Base-by-base conservation (phyloP, 2,888 invertebrate genomes). In the Eugnorisma glareosa region DNA sequence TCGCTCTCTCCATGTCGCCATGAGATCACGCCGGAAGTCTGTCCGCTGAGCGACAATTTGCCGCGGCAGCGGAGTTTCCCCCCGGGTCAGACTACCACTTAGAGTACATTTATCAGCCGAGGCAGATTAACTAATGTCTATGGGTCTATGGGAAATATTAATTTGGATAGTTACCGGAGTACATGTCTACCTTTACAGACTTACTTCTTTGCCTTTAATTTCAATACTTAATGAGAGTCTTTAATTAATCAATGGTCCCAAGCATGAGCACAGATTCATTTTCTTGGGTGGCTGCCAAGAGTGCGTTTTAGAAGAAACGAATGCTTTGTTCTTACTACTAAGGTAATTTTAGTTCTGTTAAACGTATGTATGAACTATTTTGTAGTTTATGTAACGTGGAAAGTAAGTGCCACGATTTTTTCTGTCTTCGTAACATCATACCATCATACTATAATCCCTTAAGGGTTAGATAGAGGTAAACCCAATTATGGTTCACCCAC, bases 211-310 rank as follows among this genome's bases (percentile, higher is more conserved):
- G 7, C 21, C 48, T 8, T 8, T 2, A 51, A 3, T 51, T 43
- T 18, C 8, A 51, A 51, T n/a, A 79, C 70, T 79, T 70, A 84
- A 84, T 70, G 31, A 79, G 59, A 21, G 43, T 37, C 35, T 67
- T 63, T 79, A 69, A 79, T 78, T 48, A 81, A 35, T 57, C 40
- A 54, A 48, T 61, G 35, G 73, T 18, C 37, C 18, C 63, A 15
- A 31, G 54, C 80, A 67, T n/a, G 37, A 37, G 79, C 31, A 37
- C 57, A 37, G 79, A 69, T 78, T 66, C 40, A 57, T 43, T 48
- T 18, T 18, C 59, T 31, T 66, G 66, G 59, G 69, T 66, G 28
- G 21, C 40, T 81, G 74, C 68, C 66, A 81, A 81, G 40, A 72
- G 59, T 4, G 8, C 7, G 10, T 43, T 83, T 59, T 35, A 43